Evolutionary conservation across 2,888 invertebrate genomes (phyloP), one percentile per base, ranked within the genome.

Genomic region (Anorthoa munda): DNA sequence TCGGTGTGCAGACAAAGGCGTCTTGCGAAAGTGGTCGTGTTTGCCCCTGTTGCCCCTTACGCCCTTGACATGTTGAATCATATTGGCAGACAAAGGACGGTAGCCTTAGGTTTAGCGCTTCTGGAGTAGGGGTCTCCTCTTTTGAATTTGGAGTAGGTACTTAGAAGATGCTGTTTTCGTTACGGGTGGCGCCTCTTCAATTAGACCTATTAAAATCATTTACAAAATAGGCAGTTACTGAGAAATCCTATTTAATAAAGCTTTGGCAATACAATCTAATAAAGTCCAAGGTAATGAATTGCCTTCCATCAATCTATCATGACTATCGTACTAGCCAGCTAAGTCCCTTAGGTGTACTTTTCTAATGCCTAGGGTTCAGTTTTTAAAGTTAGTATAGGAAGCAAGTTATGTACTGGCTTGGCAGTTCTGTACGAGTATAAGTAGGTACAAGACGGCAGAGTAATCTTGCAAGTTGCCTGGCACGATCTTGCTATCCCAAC

Each of bases 21-120:
- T 84, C 84, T 92, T 91, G 90, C 90, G 89, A 91, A 91, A 92
- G 89, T 85, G 88, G 83, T 88, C 87, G 86, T 87, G 84, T 77
- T 88, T 82, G 82, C 89, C 88, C 87, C 85, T 77, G 80, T 77
- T 80, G 84, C 85, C 81, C 83, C 81, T 66, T 55, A 51, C 77
- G 84, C 85, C 92, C 92, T 92, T 92, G 92, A 91, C 90, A 89
- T 65, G 88, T 79, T 90, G 92, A 90, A 86, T 91, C 89, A 90
- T 88, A 84, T 82, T 75, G 39, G 72, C 56, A 82, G 73, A 84
- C 85, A 86, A 86, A 87, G 80, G 78, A 82, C 77, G 46, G 78
- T 67, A 61, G 70, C 56, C 71, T 64, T 56, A 7, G 26, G 23
- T 39, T 70, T 65, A 53, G 46, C n/a, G 23, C n/a, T 46, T 46